These are phyloP conservation scores for Protaetia brevitarsis DNA, from an alignment of 1,140 invertebrate genomes.

Conservation along the genomic window DNA sequence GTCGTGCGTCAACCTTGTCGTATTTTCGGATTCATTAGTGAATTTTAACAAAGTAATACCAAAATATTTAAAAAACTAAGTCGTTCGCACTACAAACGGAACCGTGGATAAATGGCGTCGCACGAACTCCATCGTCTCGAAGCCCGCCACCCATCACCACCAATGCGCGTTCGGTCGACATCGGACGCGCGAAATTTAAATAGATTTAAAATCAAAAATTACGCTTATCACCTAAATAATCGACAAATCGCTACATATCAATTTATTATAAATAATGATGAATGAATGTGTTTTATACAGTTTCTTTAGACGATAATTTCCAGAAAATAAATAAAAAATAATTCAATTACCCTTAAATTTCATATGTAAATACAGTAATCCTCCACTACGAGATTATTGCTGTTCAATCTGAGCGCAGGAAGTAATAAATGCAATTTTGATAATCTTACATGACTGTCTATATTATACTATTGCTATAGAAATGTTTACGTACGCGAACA, in stretches of 20 bases:
- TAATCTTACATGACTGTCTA: no score
- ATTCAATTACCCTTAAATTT: no score
- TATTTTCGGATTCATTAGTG: conserved; percentile 33
- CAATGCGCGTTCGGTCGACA: background rate
- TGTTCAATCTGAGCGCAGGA: no score
- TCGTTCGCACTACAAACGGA: conserved; percentile 40
- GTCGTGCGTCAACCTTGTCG: background rate
- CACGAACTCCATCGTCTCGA: conserved; percentile 31
- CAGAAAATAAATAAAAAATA: no score
- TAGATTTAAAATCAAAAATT: background rate
- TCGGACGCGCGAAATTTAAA: background rate
- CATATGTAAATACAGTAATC: no score
- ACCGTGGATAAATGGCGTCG: conserved; percentile 42
- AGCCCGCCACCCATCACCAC: background rate
- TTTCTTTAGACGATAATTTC: no score
- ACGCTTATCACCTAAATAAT: background rate
- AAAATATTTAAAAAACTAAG: conserved; percentile 37
- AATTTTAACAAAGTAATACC: conserved; percentile 36
- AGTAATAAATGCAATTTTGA: no score
- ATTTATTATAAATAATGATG: no score
- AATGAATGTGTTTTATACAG: no score
- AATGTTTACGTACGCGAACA: no score
- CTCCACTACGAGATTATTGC: no score
- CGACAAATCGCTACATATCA: background rate
- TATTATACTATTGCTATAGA: no score